Percentiles rank a stretch among this genome's conserved stretches.
Conservation (phyloP, 2,113 vertebrate genomes). For the Hippopotamus amphibius region DNA sequence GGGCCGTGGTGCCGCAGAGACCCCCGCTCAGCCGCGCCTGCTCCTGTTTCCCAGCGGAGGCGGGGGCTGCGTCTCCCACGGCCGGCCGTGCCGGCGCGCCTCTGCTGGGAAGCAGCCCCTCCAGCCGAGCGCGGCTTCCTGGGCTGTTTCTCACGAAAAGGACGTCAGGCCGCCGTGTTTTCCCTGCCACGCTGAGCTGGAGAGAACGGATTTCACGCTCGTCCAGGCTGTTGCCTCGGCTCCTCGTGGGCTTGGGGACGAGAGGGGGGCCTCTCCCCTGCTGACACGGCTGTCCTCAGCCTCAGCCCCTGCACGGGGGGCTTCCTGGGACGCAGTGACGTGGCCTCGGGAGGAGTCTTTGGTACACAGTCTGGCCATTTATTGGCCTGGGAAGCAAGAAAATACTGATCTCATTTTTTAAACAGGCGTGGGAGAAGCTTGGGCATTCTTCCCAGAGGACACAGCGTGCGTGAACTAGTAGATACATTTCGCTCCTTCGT, state of each 20-base stretch:
- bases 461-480: not conserved
- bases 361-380: not conserved
- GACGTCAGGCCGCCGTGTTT: not conserved
- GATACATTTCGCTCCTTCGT: not conserved
- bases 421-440: not conserved
- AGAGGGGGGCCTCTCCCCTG: not conserved
- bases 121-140: no score
- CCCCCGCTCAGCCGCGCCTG: not conserved
- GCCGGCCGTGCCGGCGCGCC: no score
- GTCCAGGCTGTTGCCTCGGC: not conserved
- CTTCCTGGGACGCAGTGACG: not conserved
- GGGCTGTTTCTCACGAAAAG: not conserved
- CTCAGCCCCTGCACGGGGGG: not conserved
- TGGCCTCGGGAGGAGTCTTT: not conserved
- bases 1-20: no score
- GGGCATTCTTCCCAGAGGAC: not conserved
- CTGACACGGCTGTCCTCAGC: not conserved
- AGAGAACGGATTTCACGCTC: not conserved
- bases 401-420: not conserved
- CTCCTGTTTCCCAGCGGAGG: not conserved
- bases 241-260: not conserved
- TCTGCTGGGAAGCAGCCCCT: no score
- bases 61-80: no score
- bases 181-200: not conserved
- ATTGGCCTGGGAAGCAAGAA: not conserved